Evolutionary conservation across 2,113 vertebrate species (phyloP).

Genomic region (Galbula dea): DNA sequence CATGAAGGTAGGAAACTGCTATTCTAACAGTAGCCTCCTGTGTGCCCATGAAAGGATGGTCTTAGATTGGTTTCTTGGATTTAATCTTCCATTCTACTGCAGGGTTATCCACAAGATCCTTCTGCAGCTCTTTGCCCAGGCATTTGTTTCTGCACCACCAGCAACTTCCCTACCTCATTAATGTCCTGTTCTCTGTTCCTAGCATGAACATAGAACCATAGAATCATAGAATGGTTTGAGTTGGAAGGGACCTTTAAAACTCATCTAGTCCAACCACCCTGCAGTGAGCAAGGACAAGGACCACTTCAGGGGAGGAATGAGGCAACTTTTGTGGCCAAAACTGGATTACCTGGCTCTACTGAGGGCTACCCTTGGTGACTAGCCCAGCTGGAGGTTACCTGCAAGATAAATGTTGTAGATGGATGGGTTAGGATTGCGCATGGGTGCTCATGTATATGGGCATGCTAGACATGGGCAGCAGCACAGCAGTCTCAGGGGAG

Average conservation of each 20-base stretch:
- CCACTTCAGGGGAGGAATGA: neutral
- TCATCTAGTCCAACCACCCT: too few species aligned
- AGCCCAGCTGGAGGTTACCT: neutral
- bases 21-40: rapidly evolving
- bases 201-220: too few species aligned
- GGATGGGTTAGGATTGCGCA: neutral
- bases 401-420: neutral
- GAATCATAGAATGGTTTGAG: too few species aligned
- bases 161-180: rapidly evolving
- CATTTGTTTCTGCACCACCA: neutral
- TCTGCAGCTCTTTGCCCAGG: rapidly evolving
- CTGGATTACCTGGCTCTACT: neutral
- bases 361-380: neutral
- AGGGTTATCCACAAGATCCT: neutral
- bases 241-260: too few species aligned
- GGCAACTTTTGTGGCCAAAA: neutral
- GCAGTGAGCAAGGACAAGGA: too few species aligned
- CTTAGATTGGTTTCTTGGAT: rapidly evolving
- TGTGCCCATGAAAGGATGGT: rapidly evolving
- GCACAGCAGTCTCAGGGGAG: neutral
- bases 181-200: neutral
- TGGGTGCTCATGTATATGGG: rapidly evolving
- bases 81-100: neutral
- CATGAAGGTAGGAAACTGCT: rapidly evolving
- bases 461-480: neutral